Conservation (phyloP, 2,888 invertebrate species). For the Boloria euphrosyne region DNA sequence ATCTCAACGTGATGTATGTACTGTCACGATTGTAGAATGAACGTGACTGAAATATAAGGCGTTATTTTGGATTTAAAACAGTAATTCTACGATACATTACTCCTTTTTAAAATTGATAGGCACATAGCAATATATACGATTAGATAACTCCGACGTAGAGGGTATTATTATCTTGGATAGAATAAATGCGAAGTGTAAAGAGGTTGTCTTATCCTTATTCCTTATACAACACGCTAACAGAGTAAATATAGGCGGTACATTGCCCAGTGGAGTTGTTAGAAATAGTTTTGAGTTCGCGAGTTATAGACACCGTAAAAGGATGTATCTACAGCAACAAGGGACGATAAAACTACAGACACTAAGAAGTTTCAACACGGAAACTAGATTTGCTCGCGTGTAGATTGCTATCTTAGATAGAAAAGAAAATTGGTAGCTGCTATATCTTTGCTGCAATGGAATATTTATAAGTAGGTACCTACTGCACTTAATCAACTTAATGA, state of each 20-base stretch:
- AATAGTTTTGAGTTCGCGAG: slow-evolving; percentile 60
- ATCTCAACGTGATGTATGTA: slow-evolving; percentile 75
- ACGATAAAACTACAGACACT: slow-evolving; percentile 64
- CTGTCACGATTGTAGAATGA: slow-evolving; percentile 70
- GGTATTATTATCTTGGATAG: slow-evolving; percentile 28
- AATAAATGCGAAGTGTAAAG: slow-evolving; percentile 37
- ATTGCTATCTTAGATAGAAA: slow-evolving; percentile 39
- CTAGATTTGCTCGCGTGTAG: slow-evolving; percentile 50
- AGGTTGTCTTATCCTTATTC: slow-evolving; percentile 37
- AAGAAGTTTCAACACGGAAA: slow-evolving; percentile 59
- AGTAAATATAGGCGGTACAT: slow-evolving; percentile 42
- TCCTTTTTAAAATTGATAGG: slow-evolving; percentile 36
- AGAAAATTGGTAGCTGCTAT: slow-evolving; percentile 13
- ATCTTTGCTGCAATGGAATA: slow-evolving; percentile 3
- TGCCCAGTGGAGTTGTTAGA: slow-evolving; percentile 47
- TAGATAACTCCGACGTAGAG: slow-evolving; percentile 28
- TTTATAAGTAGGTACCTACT: background rate
- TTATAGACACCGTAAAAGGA: slow-evolving; percentile 67
- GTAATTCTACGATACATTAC: slow-evolving; percentile 34
- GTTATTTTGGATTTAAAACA: slow-evolving; percentile 57
- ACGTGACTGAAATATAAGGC: slow-evolving; percentile 77
- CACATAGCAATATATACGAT: slow-evolving; percentile 21
- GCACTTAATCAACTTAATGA: background rate
- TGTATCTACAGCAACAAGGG: slow-evolving; percentile 59
- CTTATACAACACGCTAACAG: slow-evolving; percentile 36